phyloP scores from a whole-genome alignment of 1,140 invertebrate genomes.

The Monomorium pharaonis region DNA sequence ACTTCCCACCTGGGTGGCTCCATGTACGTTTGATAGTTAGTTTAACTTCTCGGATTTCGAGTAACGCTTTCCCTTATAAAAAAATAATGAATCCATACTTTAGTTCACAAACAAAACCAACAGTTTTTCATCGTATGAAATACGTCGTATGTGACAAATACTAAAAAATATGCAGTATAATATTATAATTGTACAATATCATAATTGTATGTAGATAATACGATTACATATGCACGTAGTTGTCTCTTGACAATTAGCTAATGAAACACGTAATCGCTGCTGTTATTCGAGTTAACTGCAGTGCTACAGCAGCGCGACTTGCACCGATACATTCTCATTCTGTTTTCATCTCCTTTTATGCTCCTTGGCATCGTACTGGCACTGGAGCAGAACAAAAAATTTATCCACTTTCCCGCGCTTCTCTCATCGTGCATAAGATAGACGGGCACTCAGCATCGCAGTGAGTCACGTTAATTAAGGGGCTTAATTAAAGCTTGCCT shows the following conservation, averaged over 20 bases:
- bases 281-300: slow-evolving; percentile 4
- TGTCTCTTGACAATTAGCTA: not conserved
- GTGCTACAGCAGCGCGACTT: not conserved
- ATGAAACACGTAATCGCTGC: not conserved
- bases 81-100: not conserved
- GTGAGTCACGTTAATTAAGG: slow-evolving; percentile 31
- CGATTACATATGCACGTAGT: not conserved
- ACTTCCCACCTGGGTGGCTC: slow-evolving; percentile 32
- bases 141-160: no score
- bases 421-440: not conserved
- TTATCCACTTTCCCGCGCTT: not conserved
- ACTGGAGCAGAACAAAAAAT: not conserved
- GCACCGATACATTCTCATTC: not conserved
- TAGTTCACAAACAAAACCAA: not conserved
- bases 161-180: no score
- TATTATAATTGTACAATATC: no score
- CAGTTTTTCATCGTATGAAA: no score
- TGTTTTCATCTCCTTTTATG: not conserved
- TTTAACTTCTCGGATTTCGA: slow-evolving; percentile 20
- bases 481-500: slow-evolving; percentile 31
- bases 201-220: not conserved
- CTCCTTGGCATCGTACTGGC: not conserved
- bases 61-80: not conserved
- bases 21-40: slow-evolving; percentile 2
- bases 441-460: not conserved